phyloP scores from a whole-genome alignment of 2,113 vertebrate species.

The Paradoxurus hermaphroditus region DNA sequence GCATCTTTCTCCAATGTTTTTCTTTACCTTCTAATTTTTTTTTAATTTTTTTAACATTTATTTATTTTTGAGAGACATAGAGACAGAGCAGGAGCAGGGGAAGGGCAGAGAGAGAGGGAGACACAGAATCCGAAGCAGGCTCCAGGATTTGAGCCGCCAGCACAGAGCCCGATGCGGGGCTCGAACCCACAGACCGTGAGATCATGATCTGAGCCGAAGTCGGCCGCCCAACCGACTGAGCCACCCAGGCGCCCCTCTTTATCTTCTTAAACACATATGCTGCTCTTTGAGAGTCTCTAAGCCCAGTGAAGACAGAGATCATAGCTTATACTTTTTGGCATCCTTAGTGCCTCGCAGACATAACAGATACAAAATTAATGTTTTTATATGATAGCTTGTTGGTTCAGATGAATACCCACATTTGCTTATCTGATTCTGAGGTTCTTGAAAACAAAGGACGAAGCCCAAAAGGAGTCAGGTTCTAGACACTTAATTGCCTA shows the following conservation, averaged over 20 bases:
- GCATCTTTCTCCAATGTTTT: neutral
- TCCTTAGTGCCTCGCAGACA: neutral
- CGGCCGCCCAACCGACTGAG: too few species aligned
- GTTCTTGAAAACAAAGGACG: neutral
- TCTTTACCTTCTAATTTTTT: neutral
- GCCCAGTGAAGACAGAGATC: neutral
- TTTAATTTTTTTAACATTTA: too few species aligned
- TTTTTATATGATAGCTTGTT: neutral
- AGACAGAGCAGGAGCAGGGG: too few species aligned
- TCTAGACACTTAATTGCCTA: neutral
- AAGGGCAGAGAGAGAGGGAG: too few species aligned
- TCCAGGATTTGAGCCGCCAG: too few species aligned
- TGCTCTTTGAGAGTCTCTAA: neutral
- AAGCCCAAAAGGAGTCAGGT: neutral
- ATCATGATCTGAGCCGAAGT: too few species aligned
- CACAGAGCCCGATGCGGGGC: too few species aligned
- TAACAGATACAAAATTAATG: neutral
- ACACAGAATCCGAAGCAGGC: too few species aligned
- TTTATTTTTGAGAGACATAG: too few species aligned
- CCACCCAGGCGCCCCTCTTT: too few species aligned
- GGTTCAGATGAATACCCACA: neutral
- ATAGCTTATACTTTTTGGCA: neutral
- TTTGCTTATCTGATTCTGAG: neutral
- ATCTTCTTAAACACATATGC: neutral
- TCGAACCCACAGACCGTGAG: too few species aligned